Percentiles rank a stretch among this genome's conserved stretches.
These are phyloP conservation scores for Bombylius discolor DNA, from an alignment of 2,888 invertebrate species.

Conservation along the genomic window DNA sequence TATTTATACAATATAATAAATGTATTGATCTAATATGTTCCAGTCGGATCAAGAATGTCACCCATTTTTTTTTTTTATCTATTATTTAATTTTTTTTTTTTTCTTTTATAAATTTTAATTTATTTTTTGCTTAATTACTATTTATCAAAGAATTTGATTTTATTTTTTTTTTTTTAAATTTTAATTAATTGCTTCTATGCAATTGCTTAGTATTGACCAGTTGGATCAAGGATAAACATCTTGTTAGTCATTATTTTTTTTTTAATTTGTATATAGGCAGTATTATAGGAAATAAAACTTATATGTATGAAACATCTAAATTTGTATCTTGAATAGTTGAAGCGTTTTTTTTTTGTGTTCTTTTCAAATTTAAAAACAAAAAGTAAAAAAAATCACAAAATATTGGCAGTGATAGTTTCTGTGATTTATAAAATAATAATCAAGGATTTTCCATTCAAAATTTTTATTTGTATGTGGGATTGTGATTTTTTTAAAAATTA, in stretches of 20 bases:
- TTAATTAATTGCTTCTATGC: not conserved
- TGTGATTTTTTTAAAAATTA: too few relatives aligned
- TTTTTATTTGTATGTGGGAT: not conserved
- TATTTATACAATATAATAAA: not conserved
- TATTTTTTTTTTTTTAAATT: too few relatives aligned
- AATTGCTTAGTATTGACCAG: constrained; percentile 30
- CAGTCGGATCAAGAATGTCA: constrained; percentile 32
- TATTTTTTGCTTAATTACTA: too few relatives aligned
- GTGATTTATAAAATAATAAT: not conserved
- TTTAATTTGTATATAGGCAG: too few relatives aligned
- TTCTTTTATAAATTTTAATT: not conserved
- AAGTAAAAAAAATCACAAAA: constrained; percentile 1
- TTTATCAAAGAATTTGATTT: too few relatives aligned
- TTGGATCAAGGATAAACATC: constrained; percentile 34
- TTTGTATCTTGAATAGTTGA: too few relatives aligned
- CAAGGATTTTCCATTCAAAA: not conserved
- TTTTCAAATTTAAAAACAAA: too few relatives aligned
- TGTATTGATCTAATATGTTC: constrained; percentile 24
- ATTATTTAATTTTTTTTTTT: not conserved
- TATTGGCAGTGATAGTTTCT: constrained; percentile 3
- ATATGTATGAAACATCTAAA: too few relatives aligned
- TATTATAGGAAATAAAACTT: too few relatives aligned
- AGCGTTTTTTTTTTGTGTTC: too few relatives aligned
- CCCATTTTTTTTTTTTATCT: constrained; percentile 24
- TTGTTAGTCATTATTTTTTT: constrained; percentile 12